Evolutionary conservation across 2,113 vertebrate species (phyloP).

Genomic region (Amblyopsis rosae): DNA sequence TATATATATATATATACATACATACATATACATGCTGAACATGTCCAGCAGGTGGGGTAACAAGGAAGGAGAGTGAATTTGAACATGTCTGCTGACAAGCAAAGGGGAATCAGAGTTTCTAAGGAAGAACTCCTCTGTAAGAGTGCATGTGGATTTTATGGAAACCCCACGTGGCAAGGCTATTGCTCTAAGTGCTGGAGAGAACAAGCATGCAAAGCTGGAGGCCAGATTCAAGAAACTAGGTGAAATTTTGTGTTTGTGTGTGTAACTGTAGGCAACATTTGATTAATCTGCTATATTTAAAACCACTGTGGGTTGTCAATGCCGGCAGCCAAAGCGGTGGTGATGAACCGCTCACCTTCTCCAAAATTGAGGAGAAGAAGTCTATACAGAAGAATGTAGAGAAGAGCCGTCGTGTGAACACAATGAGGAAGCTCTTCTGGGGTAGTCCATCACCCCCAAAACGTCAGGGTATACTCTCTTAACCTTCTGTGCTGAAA

Average conservation of each 20-base stretch:
- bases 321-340: slow-evolving; percentile 38
- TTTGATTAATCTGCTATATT: neutral
- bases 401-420: slow-evolving; percentile 74
- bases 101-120: slow-evolving; percentile 71
- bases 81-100: slow-evolving; percentile 70
- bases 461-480: slow-evolving; percentile 62
- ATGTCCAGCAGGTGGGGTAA: neutral
- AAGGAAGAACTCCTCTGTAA: slow-evolving; percentile 78
- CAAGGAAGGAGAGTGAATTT: neutral
- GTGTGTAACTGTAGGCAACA: neutral
- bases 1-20: too few species aligned
- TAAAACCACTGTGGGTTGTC: slow-evolving; percentile 1
- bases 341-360: slow-evolving; percentile 58
- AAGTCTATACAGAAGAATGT: slow-evolving; percentile 61
- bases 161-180: slow-evolving; percentile 79
- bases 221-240: slow-evolving; percentile 44
- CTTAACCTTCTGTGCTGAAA: neutral
- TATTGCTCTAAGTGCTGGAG: slow-evolving; percentile 83
- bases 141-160: slow-evolving; percentile 78
- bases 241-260: slow-evolving; percentile 43
- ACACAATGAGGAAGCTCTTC: slow-evolving; percentile 73
- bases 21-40: neutral
- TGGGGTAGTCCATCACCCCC: slow-evolving; percentile 70
- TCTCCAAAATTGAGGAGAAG: slow-evolving; percentile 77
- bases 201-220: slow-evolving; percentile 57